Conservation (phyloP, 2,888 invertebrate genomes). For the Drosophila yooni region DNA sequence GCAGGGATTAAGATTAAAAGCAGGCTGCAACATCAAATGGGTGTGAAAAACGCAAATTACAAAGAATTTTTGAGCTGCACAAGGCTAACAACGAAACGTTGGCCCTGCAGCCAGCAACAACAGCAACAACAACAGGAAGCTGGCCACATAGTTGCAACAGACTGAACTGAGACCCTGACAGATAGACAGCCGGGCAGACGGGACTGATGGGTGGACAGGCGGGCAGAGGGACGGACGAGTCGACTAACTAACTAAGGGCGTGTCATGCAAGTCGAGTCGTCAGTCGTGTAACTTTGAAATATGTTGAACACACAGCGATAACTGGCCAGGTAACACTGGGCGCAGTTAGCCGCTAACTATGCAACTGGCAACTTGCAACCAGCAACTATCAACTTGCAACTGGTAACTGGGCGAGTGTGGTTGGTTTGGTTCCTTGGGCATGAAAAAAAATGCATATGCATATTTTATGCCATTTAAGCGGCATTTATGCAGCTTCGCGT, state of each 20-base stretch:
- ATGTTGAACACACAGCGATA: conserved; percentile 75
- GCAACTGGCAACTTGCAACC: conserved; percentile 34
- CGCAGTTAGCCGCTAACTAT: conserved; percentile 33
- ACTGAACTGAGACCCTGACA: conserved; percentile 60
- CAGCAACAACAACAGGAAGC: conserved; percentile 65
- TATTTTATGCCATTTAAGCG: conserved; percentile 80
- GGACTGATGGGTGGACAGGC: conserved; percentile 22
- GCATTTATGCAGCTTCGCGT: conserved; percentile 79
- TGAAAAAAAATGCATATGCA: conserved; percentile 69
- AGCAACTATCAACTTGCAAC: conserved; percentile 48
- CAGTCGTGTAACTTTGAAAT: conserved; percentile 81
- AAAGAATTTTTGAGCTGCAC: conserved; percentile 63
- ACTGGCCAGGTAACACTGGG: conserved; percentile 73
- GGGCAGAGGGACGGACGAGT: conserved; percentile 20
- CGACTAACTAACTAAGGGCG: conserved; percentile 78
- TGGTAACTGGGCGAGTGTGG: conserved; percentile 32
- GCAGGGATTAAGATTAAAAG: conserved; percentile 79
- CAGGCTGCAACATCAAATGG: conserved; percentile 75
- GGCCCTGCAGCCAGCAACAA: conserved; percentile 34
- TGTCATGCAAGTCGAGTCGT: conserved; percentile 72
- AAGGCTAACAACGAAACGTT: conserved; percentile 29
- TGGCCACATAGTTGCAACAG: conserved; percentile 66
- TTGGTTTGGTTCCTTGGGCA: conserved; percentile 28
- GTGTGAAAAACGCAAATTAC: conserved; percentile 81
- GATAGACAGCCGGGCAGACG: conserved; percentile 36